Conservation (phyloP, 1,140 invertebrate species). For the Nephotettix cincticeps region DNA sequence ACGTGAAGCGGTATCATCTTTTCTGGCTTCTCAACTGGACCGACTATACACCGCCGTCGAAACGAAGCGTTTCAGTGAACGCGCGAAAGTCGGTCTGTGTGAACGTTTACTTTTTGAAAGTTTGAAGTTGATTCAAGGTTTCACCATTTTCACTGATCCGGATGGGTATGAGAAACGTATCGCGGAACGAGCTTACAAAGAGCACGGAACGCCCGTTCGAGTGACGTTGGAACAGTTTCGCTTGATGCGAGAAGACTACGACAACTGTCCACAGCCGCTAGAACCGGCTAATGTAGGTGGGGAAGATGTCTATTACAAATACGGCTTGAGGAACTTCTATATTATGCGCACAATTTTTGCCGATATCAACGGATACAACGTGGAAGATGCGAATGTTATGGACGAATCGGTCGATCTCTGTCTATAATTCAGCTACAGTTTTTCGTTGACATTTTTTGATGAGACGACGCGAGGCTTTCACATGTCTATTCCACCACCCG, state of each 20-base stretch:
- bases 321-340: background rate
- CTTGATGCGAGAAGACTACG: background rate
- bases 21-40: background rate
- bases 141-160: slow-evolving; percentile 5
- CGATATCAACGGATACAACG: background rate
- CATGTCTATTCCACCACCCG: background rate
- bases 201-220: background rate
- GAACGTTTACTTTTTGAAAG: background rate
- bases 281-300: no score
- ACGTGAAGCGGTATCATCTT: background rate
- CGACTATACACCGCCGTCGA: background rate
- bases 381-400: background rate
- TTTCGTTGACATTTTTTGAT: background rate
- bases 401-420: background rate
- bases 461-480: background rate
- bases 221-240: background rate
- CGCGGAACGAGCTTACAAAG: background rate
- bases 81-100: background rate
- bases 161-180: background rate
- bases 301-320: no score
- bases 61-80: slow-evolving; percentile 12
- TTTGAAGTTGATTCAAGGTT: background rate
- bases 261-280: slow-evolving; percentile 1
- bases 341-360: background rate
- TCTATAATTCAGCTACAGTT: background rate